Evolutionary conservation across 2,797 vertebrate species (phyloP), one percentile per base, ranked within the genome.

Genomic region (Betta splendens): DNA sequence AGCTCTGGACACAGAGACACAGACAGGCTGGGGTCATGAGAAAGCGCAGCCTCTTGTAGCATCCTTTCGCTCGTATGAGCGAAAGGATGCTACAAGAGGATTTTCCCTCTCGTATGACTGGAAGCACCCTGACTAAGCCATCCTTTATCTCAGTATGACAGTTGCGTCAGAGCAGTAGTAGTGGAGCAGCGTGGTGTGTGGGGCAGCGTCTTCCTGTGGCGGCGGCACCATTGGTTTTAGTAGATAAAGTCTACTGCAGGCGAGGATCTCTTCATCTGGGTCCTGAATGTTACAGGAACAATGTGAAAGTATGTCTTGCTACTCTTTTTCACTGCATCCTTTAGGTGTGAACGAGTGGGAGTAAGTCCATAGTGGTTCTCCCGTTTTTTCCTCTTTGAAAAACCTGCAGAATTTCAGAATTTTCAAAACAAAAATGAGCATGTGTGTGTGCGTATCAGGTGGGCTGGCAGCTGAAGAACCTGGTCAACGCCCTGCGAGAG

Each of bases 381-480:
- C n/a, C n/a, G n/a, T n/a, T n/a, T n/a, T n/a, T n/a, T n/a, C n/a
- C n/a, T n/a, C n/a, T n/a, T n/a, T n/a, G n/a, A n/a, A n/a, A n/a
- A n/a, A n/a, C n/a, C n/a, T n/a, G n/a, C n/a, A n/a, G n/a, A n/a
- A n/a, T n/a, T n/a, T n/a, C n/a, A n/a, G n/a, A n/a, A n/a, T n/a
- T n/a, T n/a, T n/a, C 12, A 31, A 13, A 31, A 29, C 9, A 29
- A 3, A 9, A 29, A 31, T 36, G 35, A 7, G 6, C 0, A 35
- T 43, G 31, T 43, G 54, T 72, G 63, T 77, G 50, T 70, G 3
- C 32, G 43, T 77, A 5, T 82, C 55, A 95, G 94, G 93, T 96
- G 81, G 94, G 94, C 80, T 96, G 94, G 94, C 94, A 96, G 87
- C 83, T 96, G 86, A 95, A 94, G 89, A 95, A 94, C 85, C 82